Base-by-base conservation (phyloP, 2,113 vertebrate genomes). In the Lethenteron camtschaticum region DNA sequence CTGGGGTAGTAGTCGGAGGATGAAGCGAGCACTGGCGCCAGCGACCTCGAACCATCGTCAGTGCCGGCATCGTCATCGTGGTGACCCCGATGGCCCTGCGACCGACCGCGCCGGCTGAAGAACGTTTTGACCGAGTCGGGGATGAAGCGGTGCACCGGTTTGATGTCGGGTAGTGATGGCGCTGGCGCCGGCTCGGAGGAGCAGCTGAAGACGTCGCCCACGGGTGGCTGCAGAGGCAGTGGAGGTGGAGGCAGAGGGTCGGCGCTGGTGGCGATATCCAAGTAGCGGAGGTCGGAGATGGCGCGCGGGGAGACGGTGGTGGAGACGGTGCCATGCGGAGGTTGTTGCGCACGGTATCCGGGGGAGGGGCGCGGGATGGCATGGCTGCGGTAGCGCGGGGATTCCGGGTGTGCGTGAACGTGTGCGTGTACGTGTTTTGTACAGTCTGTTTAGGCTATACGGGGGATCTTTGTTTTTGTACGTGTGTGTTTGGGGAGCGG, bases 1-100 rank as follows among this genome's bases (percentile, higher is more conserved):
- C 18, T 58, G 41, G 56, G 24, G 8, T 73, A 13, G 57, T 72
- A 77, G 16, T 73, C 74, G 56, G 74, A 77, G 5, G 69, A 12
- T 13, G 79, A 71, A 1, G 82, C 83, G 69, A 78, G 80, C 1
- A 79, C 77, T 1, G 81, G 81, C 1, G 81, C 81, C 24, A 81
- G 81, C 69, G 75, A 73, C 55, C 73, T 74, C 55, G 75, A 78
- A 10, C 76, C 79, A 24, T 81, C 78, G 2, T 78, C 78, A 11
- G 78, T 70, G 56, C 76, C 79, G 58, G 73, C 60, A 57, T 81
- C 72, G 11, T 59, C 57, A 3, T 12, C 74, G 10, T 63, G 57
- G 55, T 10, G 56, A n/a, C 69, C 71, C 10, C 10, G 20, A n/a
- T 58, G 11, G 66, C 69, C 72, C 4, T 55, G 63, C 56, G 71